Percentiles rank a stretch among this genome's conserved stretches.
Conservation (phyloP, 2,113 vertebrate genomes). For the Pelvicachromis taeniatus region DNA sequence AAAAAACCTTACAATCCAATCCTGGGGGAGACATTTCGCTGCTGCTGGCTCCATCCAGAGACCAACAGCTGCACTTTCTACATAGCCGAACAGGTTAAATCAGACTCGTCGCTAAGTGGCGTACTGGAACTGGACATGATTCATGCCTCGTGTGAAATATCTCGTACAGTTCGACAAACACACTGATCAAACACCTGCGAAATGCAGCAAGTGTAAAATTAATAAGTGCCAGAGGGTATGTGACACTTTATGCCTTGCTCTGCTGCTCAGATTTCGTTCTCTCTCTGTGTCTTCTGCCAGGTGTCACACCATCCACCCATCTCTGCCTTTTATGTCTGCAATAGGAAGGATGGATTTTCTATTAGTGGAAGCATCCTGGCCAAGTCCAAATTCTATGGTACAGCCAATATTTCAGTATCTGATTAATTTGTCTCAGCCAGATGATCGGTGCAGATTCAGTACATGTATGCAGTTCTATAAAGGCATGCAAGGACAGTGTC, state of each 20-base stretch:
- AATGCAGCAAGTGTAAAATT: background rate
- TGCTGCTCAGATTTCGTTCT: background rate
- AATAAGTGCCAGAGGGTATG: background rate
- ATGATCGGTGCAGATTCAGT: background rate
- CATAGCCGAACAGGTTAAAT: slow-evolving; percentile 90
- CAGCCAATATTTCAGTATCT: background rate
- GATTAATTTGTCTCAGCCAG: background rate
- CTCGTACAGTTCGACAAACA: background rate
- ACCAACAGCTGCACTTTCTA: slow-evolving; percentile 93
- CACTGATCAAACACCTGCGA: background rate
- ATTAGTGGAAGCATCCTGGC: slow-evolving; percentile 90
- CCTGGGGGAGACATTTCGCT: slow-evolving; percentile 93
- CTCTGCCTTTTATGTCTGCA: slow-evolving; percentile 94
- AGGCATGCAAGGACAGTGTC: background rate
- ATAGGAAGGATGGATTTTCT: slow-evolving; percentile 91
- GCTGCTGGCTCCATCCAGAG: slow-evolving; percentile 93
- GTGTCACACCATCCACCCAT: slow-evolving; percentile 95
- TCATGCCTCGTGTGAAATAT: background rate
- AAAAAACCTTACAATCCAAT: slow-evolving; percentile 98
- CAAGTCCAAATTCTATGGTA: slow-evolving; percentile 96
- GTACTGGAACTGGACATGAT: background rate
- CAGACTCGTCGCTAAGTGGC: background rate
- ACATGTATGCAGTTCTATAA: background rate
- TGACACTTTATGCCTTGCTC: background rate
- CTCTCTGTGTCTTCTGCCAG: slow-evolving; percentile 60